Evolutionary conservation across 1,140 invertebrate genomes (phyloP).

Genomic region (Lucilia cuprina): DNA sequence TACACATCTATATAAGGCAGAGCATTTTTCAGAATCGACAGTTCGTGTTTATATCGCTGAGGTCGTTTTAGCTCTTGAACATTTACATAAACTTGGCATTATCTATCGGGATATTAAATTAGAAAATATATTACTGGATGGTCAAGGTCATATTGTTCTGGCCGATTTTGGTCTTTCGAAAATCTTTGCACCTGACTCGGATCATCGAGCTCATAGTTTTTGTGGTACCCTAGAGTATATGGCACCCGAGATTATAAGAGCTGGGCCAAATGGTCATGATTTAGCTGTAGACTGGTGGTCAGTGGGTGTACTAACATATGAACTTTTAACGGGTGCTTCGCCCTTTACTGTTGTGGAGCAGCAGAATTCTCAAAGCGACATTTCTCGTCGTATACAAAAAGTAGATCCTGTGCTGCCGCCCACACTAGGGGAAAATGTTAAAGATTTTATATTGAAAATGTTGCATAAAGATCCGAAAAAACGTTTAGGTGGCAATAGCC

Average conservation of each 20-base stretch:
- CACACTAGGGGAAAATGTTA: conserved; percentile 67
- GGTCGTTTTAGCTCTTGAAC: conserved; percentile 89
- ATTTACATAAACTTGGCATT: conserved; percentile 87
- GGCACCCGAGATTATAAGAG: conserved; percentile 90
- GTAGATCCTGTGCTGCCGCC: conserved; percentile 87
- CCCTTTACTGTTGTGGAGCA: conserved; percentile 97
- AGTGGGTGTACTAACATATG: conserved; percentile 95
- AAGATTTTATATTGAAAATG: conserved; percentile 74
- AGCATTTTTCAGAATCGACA: conserved; percentile 84
- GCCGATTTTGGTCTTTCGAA: conserved; percentile 94
- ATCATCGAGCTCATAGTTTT: conserved; percentile 88
- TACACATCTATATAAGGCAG: conserved; percentile 88
- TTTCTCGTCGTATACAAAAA: conserved; percentile 87
- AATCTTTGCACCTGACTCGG: conserved; percentile 67
- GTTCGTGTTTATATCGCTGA: conserved; percentile 91
- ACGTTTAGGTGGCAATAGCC: conserved; percentile 78
- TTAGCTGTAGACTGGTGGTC: conserved; percentile 98
- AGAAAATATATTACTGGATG: conserved; percentile 90
- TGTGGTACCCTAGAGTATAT: conserved; percentile 98
- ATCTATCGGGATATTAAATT: conserved; percentile 97
- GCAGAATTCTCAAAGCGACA: conserved; percentile 91
- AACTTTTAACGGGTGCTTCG: conserved; percentile 94
- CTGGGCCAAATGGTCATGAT: conserved; percentile 85
- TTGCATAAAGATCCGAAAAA: conserved; percentile 88
- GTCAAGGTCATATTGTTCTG: conserved; percentile 87